A percentile compares a stretch with the other conserved stretches of the same genome.
phyloP scores from a whole-genome alignment of 2,797 vertebrate species.

The Falco novaeseelandiae region DNA sequence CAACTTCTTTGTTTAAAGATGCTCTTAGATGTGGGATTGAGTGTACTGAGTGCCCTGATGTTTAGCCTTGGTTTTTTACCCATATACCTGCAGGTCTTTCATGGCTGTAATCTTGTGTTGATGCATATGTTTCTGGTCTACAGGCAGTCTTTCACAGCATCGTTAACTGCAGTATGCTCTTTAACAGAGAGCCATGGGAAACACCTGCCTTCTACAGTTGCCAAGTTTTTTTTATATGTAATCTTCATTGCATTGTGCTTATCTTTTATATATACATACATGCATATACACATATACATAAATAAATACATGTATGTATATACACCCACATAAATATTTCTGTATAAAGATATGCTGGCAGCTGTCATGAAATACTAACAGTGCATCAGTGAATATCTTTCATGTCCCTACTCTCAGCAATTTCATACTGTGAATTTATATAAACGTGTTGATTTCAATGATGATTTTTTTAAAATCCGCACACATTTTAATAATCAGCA shows the following conservation, averaged over 20 bases:
- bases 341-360: slow-evolving; percentile 51
- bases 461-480: not conserved
- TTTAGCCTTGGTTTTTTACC: slow-evolving; percentile 23
- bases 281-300: not conserved
- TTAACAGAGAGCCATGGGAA: slow-evolving; percentile 69
- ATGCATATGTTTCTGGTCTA: slow-evolving; percentile 52
- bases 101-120: not conserved
- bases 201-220: slow-evolving; percentile 70
- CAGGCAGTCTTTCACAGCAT: slow-evolving; percentile 32
- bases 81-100: slow-evolving; percentile 55
- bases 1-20: slow-evolving; percentile 58
- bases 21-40: slow-evolving; percentile 42
- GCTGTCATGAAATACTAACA: slow-evolving; percentile 33
- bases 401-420: not conserved
- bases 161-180: slow-evolving; percentile 55
- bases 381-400: not conserved
- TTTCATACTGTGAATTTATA: slow-evolving; percentile 6
- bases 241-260: slow-evolving; percentile 59
- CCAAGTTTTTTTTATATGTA: slow-evolving; percentile 34
- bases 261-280: slow-evolving; percentile 30
- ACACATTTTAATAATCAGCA: not conserved
- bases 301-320: not conserved
- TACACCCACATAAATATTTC: not conserved
- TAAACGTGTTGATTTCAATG: slow-evolving; percentile 7
- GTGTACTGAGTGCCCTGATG: not conserved